Conservation (phyloP, 2,888 invertebrate species). For the Standfussiana lucernea region DNA sequence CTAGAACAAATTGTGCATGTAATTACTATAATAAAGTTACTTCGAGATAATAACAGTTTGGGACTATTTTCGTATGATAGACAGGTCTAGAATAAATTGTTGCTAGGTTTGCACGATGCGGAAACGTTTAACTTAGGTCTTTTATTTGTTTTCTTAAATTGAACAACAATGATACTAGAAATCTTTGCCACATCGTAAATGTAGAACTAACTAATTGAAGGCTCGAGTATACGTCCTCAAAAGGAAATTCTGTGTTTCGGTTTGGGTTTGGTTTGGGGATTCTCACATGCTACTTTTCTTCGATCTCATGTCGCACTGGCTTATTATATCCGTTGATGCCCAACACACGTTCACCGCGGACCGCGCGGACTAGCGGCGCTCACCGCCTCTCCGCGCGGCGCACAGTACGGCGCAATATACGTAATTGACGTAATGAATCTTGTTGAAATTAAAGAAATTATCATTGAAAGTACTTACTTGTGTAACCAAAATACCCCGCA, state of each 20-base stretch:
- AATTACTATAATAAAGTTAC: slow-evolving; percentile 17
- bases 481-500: neutral
- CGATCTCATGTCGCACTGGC: too few relatives aligned
- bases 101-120: neutral
- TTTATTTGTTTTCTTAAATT: neutral
- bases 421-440: neutral
- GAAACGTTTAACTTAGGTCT: neutral
- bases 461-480: neutral
- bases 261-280: too few relatives aligned
- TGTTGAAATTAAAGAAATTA: neutral
- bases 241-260: too few relatives aligned
- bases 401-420: too few relatives aligned
- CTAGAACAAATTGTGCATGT: neutral
- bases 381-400: too few relatives aligned
- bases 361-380: too few relatives aligned
- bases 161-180: neutral
- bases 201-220: neutral
- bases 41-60: slow-evolving; percentile 7
- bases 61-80: slow-evolving; percentile 8
- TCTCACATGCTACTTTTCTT: too few relatives aligned
- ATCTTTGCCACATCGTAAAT: neutral
- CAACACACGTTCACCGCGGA: too few relatives aligned
- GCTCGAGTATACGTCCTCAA: neutral
- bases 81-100: slow-evolving; percentile 9
- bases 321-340: too few relatives aligned